Base-by-base conservation (phyloP, 2,113 vertebrate genomes). In the Callocephalon fimbriatum region DNA sequence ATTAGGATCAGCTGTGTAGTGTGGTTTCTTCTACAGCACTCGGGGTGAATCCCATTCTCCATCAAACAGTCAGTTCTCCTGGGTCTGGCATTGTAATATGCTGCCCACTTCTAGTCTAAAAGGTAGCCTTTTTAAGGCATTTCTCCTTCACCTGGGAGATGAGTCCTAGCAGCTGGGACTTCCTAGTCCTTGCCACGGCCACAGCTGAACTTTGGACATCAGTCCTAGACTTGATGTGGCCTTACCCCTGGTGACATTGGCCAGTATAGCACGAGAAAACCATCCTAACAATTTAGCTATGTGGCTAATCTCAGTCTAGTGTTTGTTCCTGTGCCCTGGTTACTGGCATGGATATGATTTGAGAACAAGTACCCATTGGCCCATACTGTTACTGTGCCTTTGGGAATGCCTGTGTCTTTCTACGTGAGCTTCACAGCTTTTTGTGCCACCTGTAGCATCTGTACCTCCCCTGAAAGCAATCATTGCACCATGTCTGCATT, bases 61-160 rank as follows among this genome's bases (percentile, higher is more conserved):
- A 5, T 48, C 74, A 35, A 12, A 19, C 59, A 59, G 26, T 44
- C 75, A 63, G 14, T 65, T 88, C 38, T 89, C 26, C 47, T 18
- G 23, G 15, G 20, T 54, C n/a, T 45, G 0, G 0, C 29, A 56
- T 5, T 68, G 15, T 66, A 37, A 65, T 51, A 48, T 70, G 12
- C 37, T 86, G 58, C 21, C 42, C 27, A 40, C 10, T 84, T 83
- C 40, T 31, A 62, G 16, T 42, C 15, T 88, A 37, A 80, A 91
- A 66, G 45, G 8, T 19, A 80, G 38, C 31, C n/a, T 63, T 79
- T 83, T 61, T 15, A 25, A 51, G 32, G n/a, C 10, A 70, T 88
- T 91, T 89, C 12, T 88, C 10, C 58, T 80, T 79, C 48, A 21
- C 14, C 16, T 91, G 51, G 71, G 14, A 91, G n/a, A 32, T 21